Conservation (phyloP, 2,113 vertebrate species). For the Oncorhynchus mykiss region DNA sequence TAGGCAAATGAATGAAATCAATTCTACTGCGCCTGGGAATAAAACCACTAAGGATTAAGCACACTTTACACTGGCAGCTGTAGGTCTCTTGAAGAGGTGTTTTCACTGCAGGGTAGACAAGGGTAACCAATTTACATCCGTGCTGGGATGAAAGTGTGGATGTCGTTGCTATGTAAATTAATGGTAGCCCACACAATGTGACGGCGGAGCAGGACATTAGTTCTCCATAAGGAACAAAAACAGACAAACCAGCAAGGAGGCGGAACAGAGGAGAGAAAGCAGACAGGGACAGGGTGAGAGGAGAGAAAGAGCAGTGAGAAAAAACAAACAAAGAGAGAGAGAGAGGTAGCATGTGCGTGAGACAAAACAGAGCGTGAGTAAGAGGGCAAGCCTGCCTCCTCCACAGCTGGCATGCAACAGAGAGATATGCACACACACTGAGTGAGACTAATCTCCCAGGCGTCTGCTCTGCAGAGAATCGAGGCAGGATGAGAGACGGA, state of each 20-base stretch:
- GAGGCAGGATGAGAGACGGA: not conserved
- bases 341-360: not conserved
- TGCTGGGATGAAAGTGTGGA: not conserved
- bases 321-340: not conserved
- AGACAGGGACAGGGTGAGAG: not conserved
- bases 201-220: not conserved
- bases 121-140: not conserved
- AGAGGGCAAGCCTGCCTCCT: not conserved
- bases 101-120: too few relatives aligned
- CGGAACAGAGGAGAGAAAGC: not conserved
- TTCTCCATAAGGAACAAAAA: not conserved
- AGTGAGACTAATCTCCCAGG: not conserved
- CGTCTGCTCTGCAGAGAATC: not conserved
- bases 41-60: not conserved
- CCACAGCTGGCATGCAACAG: not conserved
- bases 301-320: not conserved
- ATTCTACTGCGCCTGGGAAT: not conserved
- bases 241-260: not conserved
- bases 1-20: not conserved
- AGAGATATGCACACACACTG: not conserved
- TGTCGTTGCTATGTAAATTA: not conserved
- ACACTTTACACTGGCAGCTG: not conserved
- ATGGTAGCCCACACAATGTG: not conserved
- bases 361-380: not conserved
- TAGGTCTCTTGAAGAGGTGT: not conserved